Evolutionary conservation across 2,888 invertebrate species (phyloP).

Genomic region (Plemyria rubiginata): DNA sequence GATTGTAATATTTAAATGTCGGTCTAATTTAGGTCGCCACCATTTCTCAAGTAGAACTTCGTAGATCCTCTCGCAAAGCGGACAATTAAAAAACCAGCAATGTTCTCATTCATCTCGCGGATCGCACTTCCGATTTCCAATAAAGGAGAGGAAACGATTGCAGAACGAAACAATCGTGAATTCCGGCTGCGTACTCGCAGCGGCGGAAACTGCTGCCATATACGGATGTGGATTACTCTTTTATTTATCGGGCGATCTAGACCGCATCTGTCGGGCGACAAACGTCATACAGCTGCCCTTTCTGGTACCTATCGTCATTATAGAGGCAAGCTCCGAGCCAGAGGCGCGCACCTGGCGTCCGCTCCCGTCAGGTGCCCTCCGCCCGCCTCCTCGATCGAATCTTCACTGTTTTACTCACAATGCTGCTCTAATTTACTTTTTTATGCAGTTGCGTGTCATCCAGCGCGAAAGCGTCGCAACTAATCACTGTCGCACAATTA

Average conservation of each 20-base stretch:
- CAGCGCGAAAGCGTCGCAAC: conserved; percentile 69
- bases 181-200: conserved; percentile 71
- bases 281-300: conserved; percentile 74
- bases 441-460: conserved; percentile 60
- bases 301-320: conserved; percentile 64
- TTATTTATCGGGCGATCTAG: conserved; percentile 79
- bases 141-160: conserved; percentile 78
- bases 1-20: conserved; percentile 59
- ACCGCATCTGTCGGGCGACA: conserved; percentile 80
- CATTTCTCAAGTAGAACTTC: conserved; percentile 28
- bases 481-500: conserved; percentile 67
- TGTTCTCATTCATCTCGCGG: conserved; percentile 58
- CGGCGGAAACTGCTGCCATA: conserved; percentile 75
- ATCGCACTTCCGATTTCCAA: conserved; percentile 72
- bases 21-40: conserved; percentile 52
- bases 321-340: conserved; percentile 55
- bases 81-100: conserved; percentile 20
- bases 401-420: conserved; percentile 38
- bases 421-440: conserved; percentile 39
- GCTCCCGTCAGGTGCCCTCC: conserved; percentile 59
- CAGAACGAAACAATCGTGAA: conserved; percentile 74
- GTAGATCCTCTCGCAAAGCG: conserved; percentile 19
- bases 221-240: conserved; percentile 78
- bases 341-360: conserved; percentile 74
- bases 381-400: conserved; percentile 41